phyloP scores from a whole-genome alignment of 1,140 invertebrate species.

The Gryon sp. region DNA sequence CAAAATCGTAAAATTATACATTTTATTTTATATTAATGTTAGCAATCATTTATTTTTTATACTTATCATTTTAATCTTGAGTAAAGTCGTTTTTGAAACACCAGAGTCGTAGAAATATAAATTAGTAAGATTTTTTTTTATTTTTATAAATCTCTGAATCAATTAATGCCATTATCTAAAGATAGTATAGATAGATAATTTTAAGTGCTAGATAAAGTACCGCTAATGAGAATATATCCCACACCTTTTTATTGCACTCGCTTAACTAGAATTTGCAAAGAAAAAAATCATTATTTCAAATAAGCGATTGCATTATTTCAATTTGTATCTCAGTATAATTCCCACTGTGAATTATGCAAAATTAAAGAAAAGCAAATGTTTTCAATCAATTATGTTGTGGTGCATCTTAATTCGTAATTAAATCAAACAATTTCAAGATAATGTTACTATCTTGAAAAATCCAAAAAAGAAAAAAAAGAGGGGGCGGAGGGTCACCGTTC shows the following conservation, averaged over 20 bases:
- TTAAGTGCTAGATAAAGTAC: constrained; percentile 29
- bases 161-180: constrained; percentile 32
- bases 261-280: constrained; percentile 6
- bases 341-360: constrained; percentile 36
- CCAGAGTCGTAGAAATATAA: constrained; percentile 8
- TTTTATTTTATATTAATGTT: constrained; percentile 18
- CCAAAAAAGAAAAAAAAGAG: too few relatives aligned
- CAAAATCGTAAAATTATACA: constrained; percentile 32
- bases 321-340: too few relatives aligned
- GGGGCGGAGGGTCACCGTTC: too few relatives aligned
- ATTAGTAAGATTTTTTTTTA: constrained; percentile 27
- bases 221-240: constrained; percentile 32
- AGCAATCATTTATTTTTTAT: too few relatives aligned
- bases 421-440: constrained; percentile 52
- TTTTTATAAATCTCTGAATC: constrained; percentile 25
- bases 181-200: too few relatives aligned
- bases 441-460: constrained; percentile 55
- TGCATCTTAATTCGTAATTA: constrained; percentile 41
- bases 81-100: not conserved
- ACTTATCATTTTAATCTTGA: constrained; percentile 1
- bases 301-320: too few relatives aligned
- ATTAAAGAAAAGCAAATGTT: constrained; percentile 33
- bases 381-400: constrained; percentile 47
- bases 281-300: too few relatives aligned
- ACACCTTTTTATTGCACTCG: constrained; percentile 23